Conservation (phyloP, 1,140 invertebrate genomes). For the Cydia amplana region DNA sequence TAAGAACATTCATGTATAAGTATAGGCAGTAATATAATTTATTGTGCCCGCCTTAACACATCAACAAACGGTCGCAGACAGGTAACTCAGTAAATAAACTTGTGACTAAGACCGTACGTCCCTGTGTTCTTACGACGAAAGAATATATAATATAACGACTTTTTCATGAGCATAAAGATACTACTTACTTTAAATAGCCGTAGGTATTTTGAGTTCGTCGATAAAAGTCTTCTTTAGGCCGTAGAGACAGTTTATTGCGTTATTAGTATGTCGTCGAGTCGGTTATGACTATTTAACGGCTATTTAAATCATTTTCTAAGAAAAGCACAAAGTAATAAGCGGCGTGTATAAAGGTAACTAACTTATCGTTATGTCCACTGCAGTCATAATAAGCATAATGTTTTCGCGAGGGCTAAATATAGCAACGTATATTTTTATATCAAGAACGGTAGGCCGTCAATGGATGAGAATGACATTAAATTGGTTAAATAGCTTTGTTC, state of each 20-base stretch:
- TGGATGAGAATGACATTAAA: conserved; percentile 75
- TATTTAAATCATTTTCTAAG: conserved; percentile 63
- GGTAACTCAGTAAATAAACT: conserved; percentile 29
- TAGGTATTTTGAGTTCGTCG: conserved; percentile 35
- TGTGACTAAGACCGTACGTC: conserved; percentile 8
- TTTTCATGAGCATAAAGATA: conserved; percentile 31
- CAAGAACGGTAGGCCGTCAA: conserved; percentile 72
- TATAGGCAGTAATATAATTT: conserved; percentile 7
- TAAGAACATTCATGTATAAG: not conserved
- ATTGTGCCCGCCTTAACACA: conserved; percentile 2
- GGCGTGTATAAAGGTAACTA: conserved; percentile 34
- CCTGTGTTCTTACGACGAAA: conserved; percentile 16
- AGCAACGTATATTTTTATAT: conserved; percentile 73
- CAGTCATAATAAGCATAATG: conserved; percentile 32
- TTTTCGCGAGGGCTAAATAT: conserved; percentile 63
- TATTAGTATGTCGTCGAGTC: conserved; percentile 61
- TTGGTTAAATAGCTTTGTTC: conserved; percentile 73
- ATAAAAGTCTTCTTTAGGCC: conserved; percentile 53
- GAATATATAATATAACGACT: conserved; percentile 29
- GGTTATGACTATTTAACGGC: conserved; percentile 60
- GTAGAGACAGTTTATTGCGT: conserved; percentile 52
- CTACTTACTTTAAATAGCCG: conserved; percentile 22
- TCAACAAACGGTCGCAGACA: conserved; percentile 24
- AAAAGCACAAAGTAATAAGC: conserved; percentile 44
- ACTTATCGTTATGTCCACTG: not conserved